Conservation (phyloP, 2,888 invertebrate species). For the Pristionchus japonicus region DNA sequence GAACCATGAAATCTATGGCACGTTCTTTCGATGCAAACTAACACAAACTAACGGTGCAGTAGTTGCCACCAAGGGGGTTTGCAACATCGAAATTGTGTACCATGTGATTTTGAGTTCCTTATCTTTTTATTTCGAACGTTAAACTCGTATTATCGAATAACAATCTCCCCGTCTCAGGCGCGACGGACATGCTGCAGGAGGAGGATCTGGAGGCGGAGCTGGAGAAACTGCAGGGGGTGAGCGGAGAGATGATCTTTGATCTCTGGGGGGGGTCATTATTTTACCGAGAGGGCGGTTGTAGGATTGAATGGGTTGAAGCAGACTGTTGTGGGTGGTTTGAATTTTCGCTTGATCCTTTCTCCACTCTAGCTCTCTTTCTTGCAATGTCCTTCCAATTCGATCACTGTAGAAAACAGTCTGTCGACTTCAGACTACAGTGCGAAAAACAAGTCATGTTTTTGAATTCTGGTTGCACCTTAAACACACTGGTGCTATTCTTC, state of each 20-base stretch:
- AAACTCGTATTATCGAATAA: not conserved
- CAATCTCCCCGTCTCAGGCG: not conserved
- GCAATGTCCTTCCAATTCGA: not conserved
- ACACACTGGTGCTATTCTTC: not conserved
- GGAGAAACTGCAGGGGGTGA: slow-evolving; percentile 58
- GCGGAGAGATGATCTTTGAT: slow-evolving; percentile 20
- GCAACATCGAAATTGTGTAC: too few species aligned
- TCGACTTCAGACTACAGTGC: not conserved
- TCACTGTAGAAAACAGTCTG: not conserved
- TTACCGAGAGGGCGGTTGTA: too few species aligned
- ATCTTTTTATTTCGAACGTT: too few species aligned
- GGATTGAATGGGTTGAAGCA: too few species aligned
- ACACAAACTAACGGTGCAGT: too few species aligned
- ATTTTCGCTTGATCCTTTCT: too few species aligned
- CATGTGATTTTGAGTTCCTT: too few species aligned
- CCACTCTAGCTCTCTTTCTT: not conserved
- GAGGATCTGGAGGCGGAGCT: slow-evolving; percentile 61
- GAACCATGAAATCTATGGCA: too few species aligned
- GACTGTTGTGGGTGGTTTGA: too few species aligned
- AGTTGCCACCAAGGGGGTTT: too few species aligned
- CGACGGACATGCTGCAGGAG: slow-evolving; percentile 55
- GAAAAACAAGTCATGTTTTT: not conserved
- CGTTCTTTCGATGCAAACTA: too few species aligned
- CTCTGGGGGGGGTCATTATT: too few species aligned
- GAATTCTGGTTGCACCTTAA: not conserved